These are phyloP conservation scores for Silurus glanis DNA, from an alignment of 2,113 vertebrate genomes.

Conservation along the genomic window DNA sequence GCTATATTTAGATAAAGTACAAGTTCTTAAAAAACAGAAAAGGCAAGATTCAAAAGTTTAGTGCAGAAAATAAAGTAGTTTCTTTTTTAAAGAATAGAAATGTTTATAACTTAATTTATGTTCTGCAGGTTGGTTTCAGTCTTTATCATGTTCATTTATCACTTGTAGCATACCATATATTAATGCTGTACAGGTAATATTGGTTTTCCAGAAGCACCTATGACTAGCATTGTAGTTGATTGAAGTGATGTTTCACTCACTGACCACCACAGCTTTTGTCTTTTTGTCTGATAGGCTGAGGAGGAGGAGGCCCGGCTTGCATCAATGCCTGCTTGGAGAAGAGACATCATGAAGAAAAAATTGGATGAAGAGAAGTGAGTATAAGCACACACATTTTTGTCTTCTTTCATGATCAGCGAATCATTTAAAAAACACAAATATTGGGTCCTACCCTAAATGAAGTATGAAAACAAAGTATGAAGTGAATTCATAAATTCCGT, in stretches of 20 bases:
- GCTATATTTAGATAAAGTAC: not conserved
- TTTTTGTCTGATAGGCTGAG: conserved; percentile 72
- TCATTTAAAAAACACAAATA: not conserved
- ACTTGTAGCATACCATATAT: not conserved
- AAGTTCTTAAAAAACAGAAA: not conserved
- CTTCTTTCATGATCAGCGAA: not conserved
- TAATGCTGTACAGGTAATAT: not conserved
- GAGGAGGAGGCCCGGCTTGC: conserved; percentile 86
- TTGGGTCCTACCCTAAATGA: not conserved
- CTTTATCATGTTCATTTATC: not conserved
- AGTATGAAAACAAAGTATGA: not conserved
- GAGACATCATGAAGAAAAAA: conserved; percentile 95
- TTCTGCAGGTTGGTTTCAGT: not conserved
- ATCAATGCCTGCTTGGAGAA: conserved; percentile 93
- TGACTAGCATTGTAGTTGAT: not conserved
- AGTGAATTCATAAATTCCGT: not conserved
- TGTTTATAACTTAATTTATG: not conserved
- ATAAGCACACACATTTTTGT: not conserved
- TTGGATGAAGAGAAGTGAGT: conserved; percentile 92
- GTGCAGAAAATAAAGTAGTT: not conserved
- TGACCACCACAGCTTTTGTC: not conserved
- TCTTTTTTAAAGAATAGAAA: not conserved
- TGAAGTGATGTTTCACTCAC: not conserved
- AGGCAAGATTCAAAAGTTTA: not conserved
- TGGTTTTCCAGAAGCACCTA: not conserved